Evolutionary conservation across 1,140 invertebrate genomes (phyloP).

Genomic region (Zophobas morio): DNA sequence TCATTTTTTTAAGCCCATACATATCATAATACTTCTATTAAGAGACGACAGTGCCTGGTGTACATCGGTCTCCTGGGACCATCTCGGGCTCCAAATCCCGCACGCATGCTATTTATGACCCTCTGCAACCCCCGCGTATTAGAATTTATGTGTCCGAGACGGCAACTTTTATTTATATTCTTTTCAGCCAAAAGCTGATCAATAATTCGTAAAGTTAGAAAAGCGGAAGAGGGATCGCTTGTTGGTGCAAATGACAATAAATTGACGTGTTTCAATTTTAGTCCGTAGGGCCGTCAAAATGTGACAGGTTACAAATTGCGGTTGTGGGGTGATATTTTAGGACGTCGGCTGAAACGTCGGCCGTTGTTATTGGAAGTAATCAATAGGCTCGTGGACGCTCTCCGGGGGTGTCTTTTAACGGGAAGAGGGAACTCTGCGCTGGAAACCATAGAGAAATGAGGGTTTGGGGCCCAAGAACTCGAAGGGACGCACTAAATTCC

Average conservation of each 20-base stretch:
- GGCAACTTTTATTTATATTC: neutral
- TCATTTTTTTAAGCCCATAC: constrained; percentile 1
- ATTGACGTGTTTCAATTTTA: constrained; percentile 53
- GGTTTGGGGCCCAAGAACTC: constrained; percentile 10
- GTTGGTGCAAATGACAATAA: constrained; percentile 49
- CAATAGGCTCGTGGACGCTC: constrained; percentile 28
- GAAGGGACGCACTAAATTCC: constrained; percentile 38
- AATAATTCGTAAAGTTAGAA: constrained; percentile 24
- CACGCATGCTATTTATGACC: constrained; percentile 28
- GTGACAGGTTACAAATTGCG: constrained; percentile 50
- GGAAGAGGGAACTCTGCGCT: no score
- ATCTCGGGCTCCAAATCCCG: constrained; percentile 13
- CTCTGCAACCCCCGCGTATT: constrained; percentile 19
- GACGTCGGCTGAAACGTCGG: constrained; percentile 8
- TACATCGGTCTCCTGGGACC: constrained; percentile 10
- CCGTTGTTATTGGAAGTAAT: constrained; percentile 36
- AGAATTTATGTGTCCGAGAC: constrained; percentile 40
- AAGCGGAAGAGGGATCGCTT: constrained; percentile 25
- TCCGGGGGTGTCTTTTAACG: constrained; percentile 31
- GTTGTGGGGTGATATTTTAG: constrained; percentile 47
- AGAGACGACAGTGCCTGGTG: constrained; percentile 22
- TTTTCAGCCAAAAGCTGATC: constrained; percentile 13
- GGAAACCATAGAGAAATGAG: neutral
- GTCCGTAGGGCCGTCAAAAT: constrained; percentile 45
- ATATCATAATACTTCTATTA: constrained; percentile 40